These are phyloP conservation scores for Phrynocephalus vlangalii DNA, from an alignment of 2,797 vertebrate genomes.

Conservation along the genomic window DNA sequence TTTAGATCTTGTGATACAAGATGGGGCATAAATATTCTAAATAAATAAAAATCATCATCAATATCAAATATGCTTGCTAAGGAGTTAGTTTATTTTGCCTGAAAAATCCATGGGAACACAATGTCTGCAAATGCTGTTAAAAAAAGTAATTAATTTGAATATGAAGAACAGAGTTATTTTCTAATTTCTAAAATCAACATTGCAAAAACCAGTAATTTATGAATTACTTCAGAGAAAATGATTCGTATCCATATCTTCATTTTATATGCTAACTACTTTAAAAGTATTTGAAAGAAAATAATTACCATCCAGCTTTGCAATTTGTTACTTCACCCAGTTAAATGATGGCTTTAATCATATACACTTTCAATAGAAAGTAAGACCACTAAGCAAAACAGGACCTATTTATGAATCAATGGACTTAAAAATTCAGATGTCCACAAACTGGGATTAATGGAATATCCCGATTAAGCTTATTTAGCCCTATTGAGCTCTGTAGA, in stretches of 20 bases:
- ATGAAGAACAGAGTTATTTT: neutral
- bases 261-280: neutral
- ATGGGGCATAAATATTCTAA: too few species aligned
- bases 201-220: constrained; percentile 1
- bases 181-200: neutral
- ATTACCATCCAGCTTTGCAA: neutral
- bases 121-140: neutral
- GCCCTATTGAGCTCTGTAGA: neutral
- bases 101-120: neutral
- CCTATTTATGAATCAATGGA: neutral
- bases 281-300: neutral
- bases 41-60: too few species aligned
- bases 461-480: neutral
- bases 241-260: neutral
- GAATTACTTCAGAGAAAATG: neutral
- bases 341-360: neutral
- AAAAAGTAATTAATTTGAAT: neutral
- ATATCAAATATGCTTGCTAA: neutral
- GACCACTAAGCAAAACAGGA: neutral
- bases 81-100: neutral
- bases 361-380: neutral
- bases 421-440: neutral
- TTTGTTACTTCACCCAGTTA: neutral
- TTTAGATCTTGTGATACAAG: too few species aligned
- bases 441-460: neutral